These are phyloP conservation scores for Festucalex cinctus DNA, from an alignment of 2,113 vertebrate genomes.

Conservation along the genomic window DNA sequence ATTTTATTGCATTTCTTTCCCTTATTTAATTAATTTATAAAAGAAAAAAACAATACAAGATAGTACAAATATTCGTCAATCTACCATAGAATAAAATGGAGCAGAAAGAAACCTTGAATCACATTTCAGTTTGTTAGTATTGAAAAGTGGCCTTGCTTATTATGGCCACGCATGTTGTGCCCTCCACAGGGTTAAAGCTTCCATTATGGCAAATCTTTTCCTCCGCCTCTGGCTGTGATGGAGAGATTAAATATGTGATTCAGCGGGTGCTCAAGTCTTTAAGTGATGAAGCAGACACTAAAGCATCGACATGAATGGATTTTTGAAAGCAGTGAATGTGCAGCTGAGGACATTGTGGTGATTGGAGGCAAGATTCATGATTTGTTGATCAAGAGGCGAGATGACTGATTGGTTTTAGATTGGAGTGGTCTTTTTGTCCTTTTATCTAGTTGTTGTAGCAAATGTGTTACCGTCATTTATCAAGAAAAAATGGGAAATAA, in stretches of 20 bases:
- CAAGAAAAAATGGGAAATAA: not conserved
- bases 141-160: not conserved
- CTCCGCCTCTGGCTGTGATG: not conserved
- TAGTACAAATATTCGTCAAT: no score
- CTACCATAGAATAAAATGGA: no score
- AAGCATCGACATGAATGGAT: conserved; percentile 36
- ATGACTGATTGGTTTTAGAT: conserved; percentile 14
- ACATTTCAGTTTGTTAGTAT: not conserved
- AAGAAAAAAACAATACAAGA: no score
- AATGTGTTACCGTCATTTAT: not conserved
- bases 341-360: conserved; percentile 23
- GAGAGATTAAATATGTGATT: conserved; percentile 25
- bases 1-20: no score
- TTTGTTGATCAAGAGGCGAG: conserved; percentile 14
- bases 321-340: conserved; percentile 36
- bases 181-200: not conserved
- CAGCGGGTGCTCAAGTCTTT: conserved; percentile 7
- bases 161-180: not conserved
- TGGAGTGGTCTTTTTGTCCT: conserved; percentile 15
- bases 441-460: not conserved
- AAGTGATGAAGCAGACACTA: conserved; percentile 34
- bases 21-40: no score
- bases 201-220: not conserved
- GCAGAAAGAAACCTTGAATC: no score
- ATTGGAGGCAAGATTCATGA: conserved; percentile 45